Base-by-base conservation (phyloP, 37 sponge, comb jelly and placozoan species). In the Amphimedon queenslandica region DNA sequence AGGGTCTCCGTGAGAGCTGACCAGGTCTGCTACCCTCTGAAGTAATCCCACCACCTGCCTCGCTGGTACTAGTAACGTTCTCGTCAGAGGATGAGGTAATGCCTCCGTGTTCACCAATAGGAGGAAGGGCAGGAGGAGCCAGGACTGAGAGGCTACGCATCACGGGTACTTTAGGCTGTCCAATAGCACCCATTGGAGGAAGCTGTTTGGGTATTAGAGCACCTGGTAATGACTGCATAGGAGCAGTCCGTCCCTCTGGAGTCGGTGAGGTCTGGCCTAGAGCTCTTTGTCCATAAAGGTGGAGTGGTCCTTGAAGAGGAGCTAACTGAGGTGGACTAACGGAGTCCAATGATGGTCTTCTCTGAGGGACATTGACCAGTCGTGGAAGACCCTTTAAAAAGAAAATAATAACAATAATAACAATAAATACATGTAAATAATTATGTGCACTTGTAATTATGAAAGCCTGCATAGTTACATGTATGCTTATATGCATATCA, bases 321-420 rank as follows among this genome's bases (percentile, higher is more conserved):
- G 25, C 25, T 25, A 60, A 24, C 13, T 18, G 13, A 47, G 53
- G 53, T 47, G 8, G n/a, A n/a, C n/a, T n/a, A n/a, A n/a, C n/a
- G n/a, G n/a, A 18, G 13, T 47, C 53, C 13, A 18, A 8, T 47
- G 53, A 18, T 47, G 53, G 53, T 13, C 13, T 18, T 47, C 53
- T 13, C 53, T 18, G 53, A 21, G 58, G 57, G 3, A 53, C 65
- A 1, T 38, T 24, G n/a, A 39, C n/a, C n/a, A n/a, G n/a, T n/a
- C 80, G 72, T 16, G 85, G 85, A 10, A 84, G 77, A 47, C 90
- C 90, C 90, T 89, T 69, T 0, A 10, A 28, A 57, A 67, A 33
- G 42, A 51, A 61, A 69, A 53, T 69, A 37, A 29, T 42, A 55
- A 1, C 29, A 2, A 56, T 36, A 56, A 27, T 13, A 63, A n/a